A percentile compares a stretch with the other conserved stretches of the same genome.
Evolutionary conservation across 2,113 vertebrate species (phyloP).

Genomic region (Xiphorhynchus elegans): DNA sequence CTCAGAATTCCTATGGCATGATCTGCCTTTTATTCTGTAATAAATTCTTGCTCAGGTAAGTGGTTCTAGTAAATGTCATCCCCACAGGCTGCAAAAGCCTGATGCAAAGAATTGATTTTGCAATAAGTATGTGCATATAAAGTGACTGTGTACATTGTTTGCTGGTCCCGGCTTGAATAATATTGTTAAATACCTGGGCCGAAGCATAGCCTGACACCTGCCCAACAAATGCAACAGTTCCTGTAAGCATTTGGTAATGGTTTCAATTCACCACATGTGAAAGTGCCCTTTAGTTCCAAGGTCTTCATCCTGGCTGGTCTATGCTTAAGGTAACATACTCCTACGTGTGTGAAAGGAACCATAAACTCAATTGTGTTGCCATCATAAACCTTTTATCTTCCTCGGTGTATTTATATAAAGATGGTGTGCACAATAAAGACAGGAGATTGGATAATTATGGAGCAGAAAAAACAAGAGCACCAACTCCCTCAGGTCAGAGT

Average conservation of each 20-base stretch:
- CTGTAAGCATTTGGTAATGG: background rate
- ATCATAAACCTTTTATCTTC: conserved; percentile 3
- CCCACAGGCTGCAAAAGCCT: background rate
- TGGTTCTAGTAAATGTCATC: conserved; percentile 48
- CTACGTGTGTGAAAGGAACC: background rate
- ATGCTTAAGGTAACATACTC: background rate
- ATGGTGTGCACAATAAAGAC: background rate
- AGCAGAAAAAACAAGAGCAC: background rate
- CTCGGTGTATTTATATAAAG: background rate
- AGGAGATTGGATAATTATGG: background rate
- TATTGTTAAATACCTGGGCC: background rate
- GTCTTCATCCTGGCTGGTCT: background rate
- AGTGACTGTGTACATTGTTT: background rate
- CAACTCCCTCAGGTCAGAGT: background rate
- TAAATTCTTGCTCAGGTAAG: conserved; percentile 34
- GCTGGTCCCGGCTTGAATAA: background rate
- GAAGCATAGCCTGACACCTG: background rate
- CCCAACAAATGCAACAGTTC: background rate
- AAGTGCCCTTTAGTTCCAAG: background rate
- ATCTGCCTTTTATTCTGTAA: background rate
- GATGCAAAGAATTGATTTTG: conserved; percentile 22
- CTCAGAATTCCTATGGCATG: background rate
- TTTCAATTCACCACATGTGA: background rate
- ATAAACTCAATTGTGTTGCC: background rate
- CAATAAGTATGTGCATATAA: background rate